Base-by-base conservation (phyloP, 2,113 vertebrate species). In the Brachypteracias leptosomus region DNA sequence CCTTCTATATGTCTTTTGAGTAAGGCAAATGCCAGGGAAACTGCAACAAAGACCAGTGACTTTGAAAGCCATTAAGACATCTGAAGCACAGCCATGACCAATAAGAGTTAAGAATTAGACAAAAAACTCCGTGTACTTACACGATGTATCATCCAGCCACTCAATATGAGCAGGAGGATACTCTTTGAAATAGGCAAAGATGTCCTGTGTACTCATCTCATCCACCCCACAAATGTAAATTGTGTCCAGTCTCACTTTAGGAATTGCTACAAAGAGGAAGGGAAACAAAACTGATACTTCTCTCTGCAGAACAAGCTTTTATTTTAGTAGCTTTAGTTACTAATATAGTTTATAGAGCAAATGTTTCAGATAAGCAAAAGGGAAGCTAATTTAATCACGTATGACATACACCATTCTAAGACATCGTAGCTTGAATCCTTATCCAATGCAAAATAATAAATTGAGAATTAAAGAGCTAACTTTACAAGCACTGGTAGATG, bases 161-260 rank as follows among this genome's bases (percentile, higher is more conserved):
- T 99, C 99, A 2, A 99, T 99, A 93, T 99, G 99, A n/a, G 99
- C 99, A 4, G 99, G 99, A 49, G 99, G 99, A 86, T 99, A 99
- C 71, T 99, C 99, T 83, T 99, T 99, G 94, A 99, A 99, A 85
- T 99, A 99, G 15, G 98, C 98, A 63, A 99, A 99, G 76, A 99
- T 97, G 76, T 99, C 99, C 95, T 99, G 98, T 10, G 99, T 99
- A 94, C 99, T 99, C 99, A 99, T 99, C 93, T 99, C 99, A 88
- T 99, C 99, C 38, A 99, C 99, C 7, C 99, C 99, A 7, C 97
- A 98, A 93, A 99, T 97, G 54, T 99, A 96, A 92, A 99, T 96
- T 1, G 99, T 99, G 97, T 99, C 99, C 96, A 99, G 79, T 7
- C 99, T 98, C 88, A 99, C 97, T 71, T 98, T 98, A 55, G 99